Evolutionary conservation across 2,797 vertebrate genomes (phyloP).

Genomic region (Salarias fasciatus): DNA sequence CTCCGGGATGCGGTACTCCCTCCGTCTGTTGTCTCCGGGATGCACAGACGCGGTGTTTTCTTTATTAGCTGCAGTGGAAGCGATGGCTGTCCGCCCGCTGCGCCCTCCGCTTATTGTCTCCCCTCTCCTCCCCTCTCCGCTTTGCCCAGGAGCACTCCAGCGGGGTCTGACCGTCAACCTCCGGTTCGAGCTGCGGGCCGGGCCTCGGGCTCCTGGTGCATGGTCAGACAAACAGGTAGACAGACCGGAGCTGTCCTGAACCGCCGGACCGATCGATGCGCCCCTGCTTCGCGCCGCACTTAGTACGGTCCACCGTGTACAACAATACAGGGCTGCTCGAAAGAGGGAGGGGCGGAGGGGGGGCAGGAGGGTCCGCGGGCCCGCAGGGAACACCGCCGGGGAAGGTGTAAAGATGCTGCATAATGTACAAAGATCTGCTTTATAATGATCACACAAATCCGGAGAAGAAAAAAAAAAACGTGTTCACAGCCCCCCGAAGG

Average conservation of each 20-base stretch:
- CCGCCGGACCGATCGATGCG: constrained; percentile 13
- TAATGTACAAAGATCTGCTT: too few relatives aligned
- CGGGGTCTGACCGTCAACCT: constrained; percentile 8
- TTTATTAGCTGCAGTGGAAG: constrained; percentile 20
- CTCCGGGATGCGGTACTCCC: neutral
- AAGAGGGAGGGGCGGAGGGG: constrained; percentile 1
- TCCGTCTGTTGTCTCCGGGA: constrained; percentile 28
- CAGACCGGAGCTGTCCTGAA: constrained; percentile 56
- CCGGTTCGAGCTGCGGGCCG: constrained; percentile 14
- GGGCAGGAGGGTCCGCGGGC: neutral
- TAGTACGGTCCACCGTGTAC: constrained; percentile 64
- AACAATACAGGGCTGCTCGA: constrained; percentile 39
- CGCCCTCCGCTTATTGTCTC: neutral
- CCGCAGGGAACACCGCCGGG: neutral
- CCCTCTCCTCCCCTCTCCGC: neutral
- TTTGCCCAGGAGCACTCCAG: constrained; percentile 1
- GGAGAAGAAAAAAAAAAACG: too few relatives aligned
- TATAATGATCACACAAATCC: too few relatives aligned
- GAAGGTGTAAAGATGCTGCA: neutral
- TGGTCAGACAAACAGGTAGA: constrained; percentile 26
- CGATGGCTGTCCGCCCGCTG: constrained; percentile 24
- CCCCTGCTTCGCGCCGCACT: constrained; percentile 31
- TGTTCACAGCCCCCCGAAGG: too few relatives aligned
- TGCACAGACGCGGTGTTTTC: constrained; percentile 6
- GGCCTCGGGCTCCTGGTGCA: constrained; percentile 53